Evolutionary conservation across 2,888 invertebrate genomes (phyloP), one percentile per base, ranked within the genome.

Genomic region (Platynereis dumerilii): DNA sequence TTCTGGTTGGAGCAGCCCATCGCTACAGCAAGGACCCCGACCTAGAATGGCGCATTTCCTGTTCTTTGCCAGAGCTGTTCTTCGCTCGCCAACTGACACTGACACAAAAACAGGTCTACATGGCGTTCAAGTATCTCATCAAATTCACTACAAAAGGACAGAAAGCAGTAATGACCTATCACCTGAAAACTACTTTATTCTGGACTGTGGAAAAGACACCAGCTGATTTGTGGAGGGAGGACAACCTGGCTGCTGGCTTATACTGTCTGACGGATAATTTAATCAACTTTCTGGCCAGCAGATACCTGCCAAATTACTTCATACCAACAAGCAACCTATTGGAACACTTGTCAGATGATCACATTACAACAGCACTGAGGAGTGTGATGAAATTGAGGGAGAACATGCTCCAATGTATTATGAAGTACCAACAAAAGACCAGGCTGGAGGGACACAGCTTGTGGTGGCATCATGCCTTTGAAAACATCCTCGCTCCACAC

Each of bases 41-140:
- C 12, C 2, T 28, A 3, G 60, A 60, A 29, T 60, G 60, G 60
- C 24, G 60, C 22, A 48, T 60, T 17, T 60, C 60, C 5, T 60
- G 45, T 29, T 60, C 60, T 28, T 27, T 28, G 27, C 48, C 60
- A 27, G 60, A 60, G 24, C n/a, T 29, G 1, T 20, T 29, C 5
- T 29, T 60, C 5, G 53, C 60, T 10, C n/a, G 17, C 1, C 1
- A 28, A 17, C 34, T 60, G 12, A 52, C 52, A 5, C 22, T 12
- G n/a, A 17, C 29, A 17, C 60, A 60, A 22, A 60, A 22, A n/a
- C 52, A 53, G 48, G 34, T 27, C 20, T 60, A 60, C 48, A 45
- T 60, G n/a, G 34, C 48, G n/a, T 28, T 60, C 3, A 60, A 60
- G 29, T 12, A 22, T 17, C 48, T 60, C 7, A 26, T 34, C 20